Evolutionary conservation across 2,797 vertebrate genomes (phyloP).

Genomic region (Megaceryle alcyon): DNA sequence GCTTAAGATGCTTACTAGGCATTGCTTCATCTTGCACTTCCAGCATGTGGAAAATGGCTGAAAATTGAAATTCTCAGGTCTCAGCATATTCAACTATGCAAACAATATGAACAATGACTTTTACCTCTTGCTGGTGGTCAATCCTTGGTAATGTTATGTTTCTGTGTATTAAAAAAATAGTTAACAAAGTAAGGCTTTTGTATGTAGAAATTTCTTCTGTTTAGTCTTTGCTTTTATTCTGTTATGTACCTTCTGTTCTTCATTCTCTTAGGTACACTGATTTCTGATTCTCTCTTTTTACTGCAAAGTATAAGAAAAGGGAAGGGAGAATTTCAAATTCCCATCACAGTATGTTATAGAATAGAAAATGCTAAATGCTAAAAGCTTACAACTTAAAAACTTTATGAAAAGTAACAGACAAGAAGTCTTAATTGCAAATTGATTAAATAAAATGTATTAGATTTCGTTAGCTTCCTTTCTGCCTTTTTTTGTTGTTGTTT

Average conservation of each 20-base stretch:
- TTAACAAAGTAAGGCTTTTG: not conserved
- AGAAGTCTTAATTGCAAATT: not conserved
- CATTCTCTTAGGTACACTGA: not conserved
- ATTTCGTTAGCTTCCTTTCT: slow-evolving; percentile 5
- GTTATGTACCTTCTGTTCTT: not conserved
- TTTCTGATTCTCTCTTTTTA: slow-evolving; percentile 3
- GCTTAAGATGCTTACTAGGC: not conserved
- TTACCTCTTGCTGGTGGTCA: not conserved
- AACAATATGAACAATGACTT: not conserved
- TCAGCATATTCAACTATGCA: not conserved
- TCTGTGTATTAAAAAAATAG: not conserved
- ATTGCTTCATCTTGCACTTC: not conserved
- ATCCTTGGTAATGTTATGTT: not conserved
- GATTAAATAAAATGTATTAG: not conserved
- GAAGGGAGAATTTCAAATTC: not conserved
- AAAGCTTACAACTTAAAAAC: not conserved
- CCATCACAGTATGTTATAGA: not conserved
- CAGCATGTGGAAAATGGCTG: not conserved
- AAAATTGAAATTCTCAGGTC: slow-evolving; percentile 14
- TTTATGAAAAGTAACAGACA: not conserved
- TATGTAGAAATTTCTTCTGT: not conserved
- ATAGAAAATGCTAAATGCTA: not conserved
- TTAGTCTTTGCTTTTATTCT: not conserved
- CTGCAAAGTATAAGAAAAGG: not conserved
- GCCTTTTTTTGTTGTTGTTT: not conserved